Base-by-base conservation (phyloP, 2,888 invertebrate genomes). In the Caenorhabditis imperialis region DNA sequence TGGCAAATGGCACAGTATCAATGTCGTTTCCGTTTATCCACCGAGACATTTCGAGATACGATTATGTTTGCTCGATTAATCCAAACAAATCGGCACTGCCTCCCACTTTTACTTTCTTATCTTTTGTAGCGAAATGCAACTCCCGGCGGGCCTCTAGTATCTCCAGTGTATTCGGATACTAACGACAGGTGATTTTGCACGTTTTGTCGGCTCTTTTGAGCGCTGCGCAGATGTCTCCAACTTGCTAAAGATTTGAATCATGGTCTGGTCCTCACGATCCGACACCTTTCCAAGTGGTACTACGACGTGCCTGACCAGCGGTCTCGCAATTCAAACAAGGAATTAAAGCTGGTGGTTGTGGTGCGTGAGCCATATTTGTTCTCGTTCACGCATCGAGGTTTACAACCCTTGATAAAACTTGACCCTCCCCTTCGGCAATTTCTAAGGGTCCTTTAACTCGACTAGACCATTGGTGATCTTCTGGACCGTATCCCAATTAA, bases 51-150 rank as follows among this genome's bases (percentile, higher is more conserved):
- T 58, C 47, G 33, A 67, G 67, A 67, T 60, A 53, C 57, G 53
- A 69, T 54, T 60, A 45, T 72, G 54, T 72, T 72, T 72, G 72
- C 72, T 63, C 72, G 40, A 63, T 72, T 72, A 72, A 72, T 72
- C 42, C 58, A 72, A 72, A 72, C 63, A 72, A 48, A 63, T 54
- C 57, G 55, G 42, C 50, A 42, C 50, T 16, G 35, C 8, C n/a
- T 35, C 30, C 25, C 25, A 20, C 25, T 54, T 53, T 55, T 47
- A 38, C 30, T 45, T 37, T 25, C 42, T 38, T 65, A 55, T 54
- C 53, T 63, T 22, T n/a, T n/a, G n/a, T n/a, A n/a, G n/a, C n/a
- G n/a, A n/a, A n/a, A n/a, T n/a, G n/a, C 27, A 30, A 16, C 48
- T 54, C 22, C 30, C 35, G 37, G 55, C 51, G 33, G 44, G 45